phyloP scores from a whole-genome alignment of 2,888 invertebrate species.

The Hipparchia semele region DNA sequence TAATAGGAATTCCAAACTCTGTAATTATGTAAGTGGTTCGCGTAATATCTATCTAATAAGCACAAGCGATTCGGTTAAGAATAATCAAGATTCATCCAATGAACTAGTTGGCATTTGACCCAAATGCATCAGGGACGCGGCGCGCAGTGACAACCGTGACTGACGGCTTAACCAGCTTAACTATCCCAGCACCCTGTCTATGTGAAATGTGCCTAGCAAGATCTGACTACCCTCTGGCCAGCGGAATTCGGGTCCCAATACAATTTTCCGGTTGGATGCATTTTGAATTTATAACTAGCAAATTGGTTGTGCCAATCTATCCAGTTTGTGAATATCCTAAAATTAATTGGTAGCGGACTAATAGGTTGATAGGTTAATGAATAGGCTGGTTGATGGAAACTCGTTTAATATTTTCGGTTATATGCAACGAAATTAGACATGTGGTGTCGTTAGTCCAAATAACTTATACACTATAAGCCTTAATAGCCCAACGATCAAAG shows the following conservation, averaged over 20 bases:
- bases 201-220: constrained; percentile 37
- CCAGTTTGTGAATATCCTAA: constrained; percentile 74
- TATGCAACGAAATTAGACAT: background rate
- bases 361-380: constrained; percentile 13
- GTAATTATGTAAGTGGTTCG: no score
- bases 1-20: no score
- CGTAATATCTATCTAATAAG: no score
- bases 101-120: constrained; percentile 19
- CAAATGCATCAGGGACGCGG: constrained; percentile 30
- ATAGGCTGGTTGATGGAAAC: background rate
- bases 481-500: no score
- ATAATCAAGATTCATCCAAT: background rate
- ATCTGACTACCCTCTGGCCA: constrained; percentile 50
- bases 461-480: no score
- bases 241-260: constrained; percentile 69
- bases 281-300: constrained; percentile 82
- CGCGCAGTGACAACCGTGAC: constrained; percentile 32
- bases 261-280: constrained; percentile 79
- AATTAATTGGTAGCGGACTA: constrained; percentile 65
- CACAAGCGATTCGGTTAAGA: constrained; percentile 6
- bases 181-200: constrained; percentile 40
- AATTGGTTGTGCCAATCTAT: constrained; percentile 78
- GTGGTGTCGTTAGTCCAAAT: no score
- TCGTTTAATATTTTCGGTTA: background rate
- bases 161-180: constrained; percentile 30